Evolutionary conservation across 2,888 invertebrate species (phyloP).

Genomic region (Amorpha juglandis): DNA sequence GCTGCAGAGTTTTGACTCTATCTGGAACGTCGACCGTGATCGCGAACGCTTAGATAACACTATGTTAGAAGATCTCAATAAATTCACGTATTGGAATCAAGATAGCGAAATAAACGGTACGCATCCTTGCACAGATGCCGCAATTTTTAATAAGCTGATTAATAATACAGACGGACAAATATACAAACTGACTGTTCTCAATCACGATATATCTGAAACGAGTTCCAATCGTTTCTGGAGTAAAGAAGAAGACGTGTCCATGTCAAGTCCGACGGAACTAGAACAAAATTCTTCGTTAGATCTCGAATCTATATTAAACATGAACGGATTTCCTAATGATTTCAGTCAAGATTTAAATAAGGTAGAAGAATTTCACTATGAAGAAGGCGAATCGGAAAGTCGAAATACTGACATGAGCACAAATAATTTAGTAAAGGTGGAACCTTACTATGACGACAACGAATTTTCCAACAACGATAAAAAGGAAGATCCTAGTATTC

Average conservation of each 20-base stretch:
- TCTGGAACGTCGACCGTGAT: conserved; percentile 89
- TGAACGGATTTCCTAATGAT: conserved; percentile 85
- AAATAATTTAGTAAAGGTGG: conserved; percentile 82
- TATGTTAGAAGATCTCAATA: conserved; percentile 93
- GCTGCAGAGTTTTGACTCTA: conserved; percentile 83
- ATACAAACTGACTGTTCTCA: conserved; percentile 93
- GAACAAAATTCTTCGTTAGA: conserved; percentile 87
- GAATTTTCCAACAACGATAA: conserved; percentile 71
- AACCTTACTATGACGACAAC: conserved; percentile 74
- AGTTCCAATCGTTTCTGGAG: conserved; percentile 86
- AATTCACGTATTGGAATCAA: conserved; percentile 90
- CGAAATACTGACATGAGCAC: conserved; percentile 88
- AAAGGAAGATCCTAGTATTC: conserved; percentile 72
- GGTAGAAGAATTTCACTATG: conserved; percentile 89
- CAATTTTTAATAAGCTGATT: conserved; percentile 79
- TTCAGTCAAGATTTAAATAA: conserved; percentile 87
- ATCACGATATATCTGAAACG: conserved; percentile 89
- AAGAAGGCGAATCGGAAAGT: conserved; percentile 91
- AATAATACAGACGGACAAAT: conserved; percentile 91
- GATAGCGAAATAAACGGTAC: conserved; percentile 84
- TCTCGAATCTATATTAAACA: conserved; percentile 91
- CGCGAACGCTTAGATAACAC: conserved; percentile 89
- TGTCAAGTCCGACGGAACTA: conserved; percentile 85
- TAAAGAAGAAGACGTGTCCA: conserved; percentile 86
- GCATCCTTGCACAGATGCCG: conserved; percentile 75